phyloP scores from a whole-genome alignment of 1,140 invertebrate genomes.

The Drosophila chauvacae region DNA sequence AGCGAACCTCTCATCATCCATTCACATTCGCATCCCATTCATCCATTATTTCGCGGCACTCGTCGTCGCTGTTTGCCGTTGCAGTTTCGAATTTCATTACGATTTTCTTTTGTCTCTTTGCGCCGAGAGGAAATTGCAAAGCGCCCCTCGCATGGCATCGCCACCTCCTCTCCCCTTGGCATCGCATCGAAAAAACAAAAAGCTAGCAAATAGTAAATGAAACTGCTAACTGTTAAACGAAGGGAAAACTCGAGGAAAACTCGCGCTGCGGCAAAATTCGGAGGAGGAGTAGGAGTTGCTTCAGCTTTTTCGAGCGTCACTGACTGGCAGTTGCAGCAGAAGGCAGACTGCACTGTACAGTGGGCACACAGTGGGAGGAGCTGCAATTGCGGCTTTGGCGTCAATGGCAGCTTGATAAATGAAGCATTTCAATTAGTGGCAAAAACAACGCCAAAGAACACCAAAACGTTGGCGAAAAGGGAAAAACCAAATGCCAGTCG shows the following conservation, averaged over 20 bases:
- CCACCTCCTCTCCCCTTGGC: too few relatives aligned
- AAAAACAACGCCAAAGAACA: conserved; percentile 44
- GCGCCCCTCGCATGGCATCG: conserved; percentile 3
- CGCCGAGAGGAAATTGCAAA: conserved; percentile 62
- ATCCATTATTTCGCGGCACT: conserved; percentile 29
- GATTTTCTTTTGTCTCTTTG: conserved; percentile 70
- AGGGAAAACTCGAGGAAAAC: conserved; percentile 3
- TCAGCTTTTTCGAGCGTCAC: conserved; percentile 48
- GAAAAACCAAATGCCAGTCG: conserved; percentile 22
- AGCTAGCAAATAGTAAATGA: conserved; percentile 53
- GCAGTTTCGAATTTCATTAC: conserved; percentile 79
- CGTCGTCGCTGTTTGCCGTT: conserved; percentile 49
- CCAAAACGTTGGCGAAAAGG: conserved; percentile 5
- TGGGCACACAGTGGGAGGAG: conserved; percentile 6
- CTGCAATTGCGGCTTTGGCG: conserved; percentile 37
- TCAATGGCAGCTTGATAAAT: conserved; percentile 74
- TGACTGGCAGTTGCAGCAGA: conserved; percentile 39
- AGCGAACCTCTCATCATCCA: conserved; percentile 47
- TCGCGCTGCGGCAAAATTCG: conserved; percentile 1
- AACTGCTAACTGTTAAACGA: conserved; percentile 63
- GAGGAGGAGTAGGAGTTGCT: conserved; percentile 6
- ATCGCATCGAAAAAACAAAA: conserved; percentile 15
- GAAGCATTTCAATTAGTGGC: conserved; percentile 75
- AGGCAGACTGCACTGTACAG: conserved; percentile 21
- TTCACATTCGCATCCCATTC: conserved; percentile 34